Base-by-base conservation (phyloP, 2,888 invertebrate genomes). In the Perdita meconis region DNA sequence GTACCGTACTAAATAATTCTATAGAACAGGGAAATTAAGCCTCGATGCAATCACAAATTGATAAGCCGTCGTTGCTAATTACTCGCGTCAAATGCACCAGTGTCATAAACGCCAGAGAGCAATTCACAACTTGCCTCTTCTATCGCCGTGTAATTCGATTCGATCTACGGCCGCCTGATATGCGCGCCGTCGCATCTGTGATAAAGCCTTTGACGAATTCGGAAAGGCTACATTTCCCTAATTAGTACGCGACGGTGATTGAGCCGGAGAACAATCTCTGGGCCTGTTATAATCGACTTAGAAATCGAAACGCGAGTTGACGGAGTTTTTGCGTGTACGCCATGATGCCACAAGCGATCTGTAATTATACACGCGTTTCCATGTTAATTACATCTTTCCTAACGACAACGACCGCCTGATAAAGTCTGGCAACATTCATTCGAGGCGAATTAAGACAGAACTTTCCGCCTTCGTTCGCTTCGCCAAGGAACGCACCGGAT, bases 231-330 rank as follows among this genome's bases (percentile, higher is more conserved):
- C 12, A 2, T n/a, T 22, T 19, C 53, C 12, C 51, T 22, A 63
- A 81, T 78, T 78, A 69, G 63, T 66, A 74, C 57, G 42, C 67
- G 34, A 40, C 19, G 8, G 16, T 10, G 42, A 57, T 51, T 50
- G 44, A 10, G 13, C 42, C 2, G 6, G 30, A 6, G 6, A 30
- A 30, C 6, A 30, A 30, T 6, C 59, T 55, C 40, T 70, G 60
- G 50, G 75, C 78, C 26, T 24, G 24, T 65, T 65, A 50, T 34
- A 30, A 51, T 57, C 40, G 26, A 5, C 22, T 55, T 61, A 24
- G 19, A 36, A 44, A 69, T 12, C 59, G 22, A 30, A 40, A 8
- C 57, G 2, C 40, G 8, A 4, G 16, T 36, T 22, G 13, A 12
- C 3, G 12, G 22, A 16, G 22, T 38, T 30, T 8, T 44, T 12